Base-by-base conservation (phyloP, 2,888 invertebrate species). In the Dasysyrphus tricinctus region DNA sequence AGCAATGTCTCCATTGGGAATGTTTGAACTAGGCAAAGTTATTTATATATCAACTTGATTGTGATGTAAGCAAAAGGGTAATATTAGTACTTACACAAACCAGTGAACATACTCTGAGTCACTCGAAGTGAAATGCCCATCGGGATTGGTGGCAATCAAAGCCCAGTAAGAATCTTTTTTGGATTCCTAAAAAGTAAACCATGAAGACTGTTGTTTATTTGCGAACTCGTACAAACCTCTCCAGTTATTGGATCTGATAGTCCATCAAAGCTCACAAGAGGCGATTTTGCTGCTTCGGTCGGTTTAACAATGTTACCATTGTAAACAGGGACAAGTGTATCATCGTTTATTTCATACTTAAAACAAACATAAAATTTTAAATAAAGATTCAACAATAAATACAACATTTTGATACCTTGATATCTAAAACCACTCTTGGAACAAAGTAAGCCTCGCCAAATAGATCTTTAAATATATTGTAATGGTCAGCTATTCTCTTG, bases 231-330 rank as follows among this genome's bases (percentile, higher is more conserved):
- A n/a, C 72, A 39, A 70, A 89, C 84, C 87, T 91, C 88, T 44
- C 90, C 90, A 3, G 90, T 91, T 14, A 92, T 89, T 4, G 92
- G 91, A 88, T 92, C 90, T 12, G 89, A 51, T 2, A 69, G 73
- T 4, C 91, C 91, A 88, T 95, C 92, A 91, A 94, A 98, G 12
- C 88, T 90, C 0, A 98, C 95, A 70, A 90, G 89, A 0, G 98
- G 98, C 67, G 91, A 92, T 54, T 93, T 91, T 12, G 91, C 89
- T 14, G 97, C 96, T 92, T 98, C 96, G 0, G 90, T 89, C 0
- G 98, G 97, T 91, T 96, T 96, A 16, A 99, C 93, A 11, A 95
- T 93, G 93, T 99, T 99, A 19, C 99, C 99, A 91, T 94, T 94
- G 92, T 94, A 95, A 9, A 98, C 97, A n/a, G 96, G 96, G 65